phyloP scores from a whole-genome alignment of 2,113 vertebrate species.

The Callocephalon fimbriatum region DNA sequence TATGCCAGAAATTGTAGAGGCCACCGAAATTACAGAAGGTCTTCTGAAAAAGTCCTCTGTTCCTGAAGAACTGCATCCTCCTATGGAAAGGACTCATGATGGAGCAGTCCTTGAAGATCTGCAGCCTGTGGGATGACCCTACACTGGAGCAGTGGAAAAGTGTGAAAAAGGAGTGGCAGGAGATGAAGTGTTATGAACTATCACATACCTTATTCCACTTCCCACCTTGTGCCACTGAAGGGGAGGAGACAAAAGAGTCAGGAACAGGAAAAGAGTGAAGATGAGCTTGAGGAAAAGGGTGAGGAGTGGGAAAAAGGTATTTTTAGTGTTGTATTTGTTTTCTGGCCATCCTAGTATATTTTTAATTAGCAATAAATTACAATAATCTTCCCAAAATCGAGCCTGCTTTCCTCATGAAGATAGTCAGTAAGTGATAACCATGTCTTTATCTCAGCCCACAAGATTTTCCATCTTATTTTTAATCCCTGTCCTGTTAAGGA shows the following conservation, averaged over 20 bases:
- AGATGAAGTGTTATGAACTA: not conserved
- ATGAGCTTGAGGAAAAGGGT: not conserved
- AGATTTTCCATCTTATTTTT: not conserved
- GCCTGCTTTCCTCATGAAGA: fast-evolving
- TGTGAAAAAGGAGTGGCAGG: not conserved
- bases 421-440: not conserved
- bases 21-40: too few relatives aligned
- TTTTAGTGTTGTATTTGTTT: not conserved
- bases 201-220: fast-evolving
- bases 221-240: fast-evolving
- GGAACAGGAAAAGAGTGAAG: not conserved
- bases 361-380: not conserved
- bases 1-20: too few relatives aligned
- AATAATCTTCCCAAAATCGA: not conserved
- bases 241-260: not conserved
- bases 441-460: not conserved
- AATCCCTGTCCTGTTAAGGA: not conserved
- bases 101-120: not conserved
- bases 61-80: not conserved
- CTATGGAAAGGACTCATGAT: not conserved
- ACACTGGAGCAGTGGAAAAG: not conserved
- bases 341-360: not conserved
- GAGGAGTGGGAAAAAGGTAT: not conserved
- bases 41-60: too few relatives aligned
- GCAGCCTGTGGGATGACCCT: not conserved